phyloP scores from a whole-genome alignment of 2,888 invertebrate species.

The Drosophila monieri region DNA sequence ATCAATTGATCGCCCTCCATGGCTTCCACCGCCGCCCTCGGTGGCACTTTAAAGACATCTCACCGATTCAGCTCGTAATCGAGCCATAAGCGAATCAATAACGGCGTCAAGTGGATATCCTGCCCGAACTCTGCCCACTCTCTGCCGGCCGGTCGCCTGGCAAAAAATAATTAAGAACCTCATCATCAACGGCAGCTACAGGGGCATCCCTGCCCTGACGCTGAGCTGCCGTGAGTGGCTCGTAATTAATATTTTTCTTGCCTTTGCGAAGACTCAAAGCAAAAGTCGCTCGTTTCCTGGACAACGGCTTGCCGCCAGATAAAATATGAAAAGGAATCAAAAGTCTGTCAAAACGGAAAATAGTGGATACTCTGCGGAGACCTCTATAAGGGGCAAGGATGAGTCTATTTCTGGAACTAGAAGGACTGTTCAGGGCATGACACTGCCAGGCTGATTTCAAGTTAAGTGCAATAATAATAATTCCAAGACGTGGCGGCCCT shows the following conservation, averaged over 20 bases:
- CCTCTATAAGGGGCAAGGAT: neutral
- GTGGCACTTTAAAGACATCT: constrained; percentile 38
- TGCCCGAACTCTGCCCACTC: constrained; percentile 13
- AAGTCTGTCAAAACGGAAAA: neutral
- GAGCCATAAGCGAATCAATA: constrained; percentile 41
- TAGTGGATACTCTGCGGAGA: constrained; percentile 2
- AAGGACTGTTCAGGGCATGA: constrained; percentile 9
- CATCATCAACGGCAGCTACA: constrained; percentile 23
- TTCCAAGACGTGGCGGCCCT: constrained; percentile 5
- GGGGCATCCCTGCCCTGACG: constrained; percentile 16
- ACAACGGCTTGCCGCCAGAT: constrained; percentile 46
- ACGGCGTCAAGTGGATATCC: constrained; percentile 30
- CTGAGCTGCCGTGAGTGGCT: constrained; percentile 40
- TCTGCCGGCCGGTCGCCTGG: constrained; percentile 17
- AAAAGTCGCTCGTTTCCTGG: constrained; percentile 52
- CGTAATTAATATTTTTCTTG: constrained; percentile 66
- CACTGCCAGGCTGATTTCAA: constrained; percentile 8
- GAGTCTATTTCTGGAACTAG: neutral
- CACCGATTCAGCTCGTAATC: constrained; percentile 29
- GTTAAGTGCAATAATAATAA: constrained; percentile 19
- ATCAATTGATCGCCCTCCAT: constrained; percentile 28
- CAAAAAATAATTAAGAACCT: constrained; percentile 48
- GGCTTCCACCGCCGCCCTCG: neutral
- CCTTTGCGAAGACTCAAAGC: constrained; percentile 20
- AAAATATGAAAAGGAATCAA: constrained; percentile 25